Evolutionary conservation across 2,113 vertebrate species (phyloP), one percentile per base, ranked within the genome.

Genomic region (Sinocyclocheilus rhinocerous): DNA sequence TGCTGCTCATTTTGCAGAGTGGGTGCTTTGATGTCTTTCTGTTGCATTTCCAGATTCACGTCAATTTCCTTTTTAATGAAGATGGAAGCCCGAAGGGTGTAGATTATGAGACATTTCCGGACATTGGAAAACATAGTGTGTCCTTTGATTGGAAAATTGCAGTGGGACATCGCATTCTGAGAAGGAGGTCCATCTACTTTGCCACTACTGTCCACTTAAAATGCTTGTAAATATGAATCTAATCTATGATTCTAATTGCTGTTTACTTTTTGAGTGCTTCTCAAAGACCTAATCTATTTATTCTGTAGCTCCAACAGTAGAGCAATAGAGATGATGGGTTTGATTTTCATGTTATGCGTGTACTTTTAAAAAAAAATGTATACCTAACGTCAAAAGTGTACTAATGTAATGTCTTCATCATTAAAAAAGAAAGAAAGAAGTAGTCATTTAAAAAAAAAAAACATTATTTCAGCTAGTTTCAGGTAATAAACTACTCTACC

Each of bases 21-120:
- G 91, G 92, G 87, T 90, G 92, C 94, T 95, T 94, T 94, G 92
- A 95, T 95, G 93, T 94, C 90, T 86, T 83, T 87, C 87, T 89
- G 90, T 88, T 93, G 93, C 90, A 92, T 93, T 91, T 89, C 89
- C 89, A 90, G 88, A 91, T 92, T 92, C 76, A 91, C 87, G 88
- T 91, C 91, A 90, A 88, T 88, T 86, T 92, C 91, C 86, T 82
- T 78, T 86, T 26, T 93, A 93, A 93, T 92, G 92, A 94, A 92
- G 89, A 89, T 52, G 70, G 88, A 85, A 77, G 90, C 88, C 89
- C 87, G 83, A 90, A 91, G 91, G 90, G 88, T 92, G 91, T 83
- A 91, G 91, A 90, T 93, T 91, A 90, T 92, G 90, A 93, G 89
- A 59, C 76, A 86, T 88, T 75, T 87, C 87, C 84, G 86, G 86